Base-by-base conservation (phyloP, 2,888 invertebrate genomes). In the Brachyptera risi region DNA sequence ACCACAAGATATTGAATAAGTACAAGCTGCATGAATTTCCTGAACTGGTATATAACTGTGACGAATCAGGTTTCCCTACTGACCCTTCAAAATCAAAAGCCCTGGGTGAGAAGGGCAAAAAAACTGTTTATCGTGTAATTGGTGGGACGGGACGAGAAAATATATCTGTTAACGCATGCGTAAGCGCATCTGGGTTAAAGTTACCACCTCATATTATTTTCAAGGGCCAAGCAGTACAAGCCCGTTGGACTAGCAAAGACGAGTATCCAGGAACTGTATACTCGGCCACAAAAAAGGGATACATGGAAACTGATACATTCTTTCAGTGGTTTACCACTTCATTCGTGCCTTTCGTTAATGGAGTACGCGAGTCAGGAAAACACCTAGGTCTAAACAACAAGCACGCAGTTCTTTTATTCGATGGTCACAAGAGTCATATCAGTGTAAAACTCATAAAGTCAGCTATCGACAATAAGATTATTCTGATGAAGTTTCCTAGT, bases 141-240 rank as follows among this genome's bases (percentile, higher is more conserved):
- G 59, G 59, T n/a, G 59, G 59, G 11, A 23, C 50, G 21, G 59
- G 59, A 11, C 59, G 59, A 11, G 35, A 35, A 17, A 50, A 38
- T 27, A 54, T 51, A 1, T 19, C 51, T 23, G 59, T 59, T 9
- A 49, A 49, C 23, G 5, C 58, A 23, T 44, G 58, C 24, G 58
- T 58, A 23, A 24, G 11, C 38, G 51, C 51, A 38, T 2, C 50
- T 17, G 51, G 59, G 38, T 37, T 23, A 17, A 38, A 49, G 27
- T 26, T 51, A 23, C 40, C 37, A 19, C 37, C 59, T n/a, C 51
- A 27, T 24, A 54, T 59, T 37, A 51, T 51, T 38, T 50, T 38
- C 17, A 51, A 59, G 54, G 54, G 51, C 13, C 17, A 11, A 13
- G 57, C 42, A 19, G 57, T 40, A 11, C 23, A 26, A n/a, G n/a